Conservation (phyloP, 2,113 vertebrate genomes). For the Dolichotis patagonum region DNA sequence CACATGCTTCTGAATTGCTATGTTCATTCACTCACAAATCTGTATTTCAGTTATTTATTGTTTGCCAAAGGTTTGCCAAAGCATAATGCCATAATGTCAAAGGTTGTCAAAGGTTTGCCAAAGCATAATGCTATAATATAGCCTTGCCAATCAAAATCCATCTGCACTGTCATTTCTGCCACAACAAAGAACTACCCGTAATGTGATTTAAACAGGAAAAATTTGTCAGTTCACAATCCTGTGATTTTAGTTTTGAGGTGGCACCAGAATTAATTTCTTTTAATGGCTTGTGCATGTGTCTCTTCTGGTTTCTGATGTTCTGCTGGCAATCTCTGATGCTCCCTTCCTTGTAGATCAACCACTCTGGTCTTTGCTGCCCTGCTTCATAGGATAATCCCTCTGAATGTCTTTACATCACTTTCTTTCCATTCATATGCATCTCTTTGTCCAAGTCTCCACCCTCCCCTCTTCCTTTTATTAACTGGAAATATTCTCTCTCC, state of each 20-base stretch:
- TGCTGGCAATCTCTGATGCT: neutral
- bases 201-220: neutral
- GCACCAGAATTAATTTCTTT: neutral
- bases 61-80: neutral
- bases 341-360: neutral
- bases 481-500: neutral
- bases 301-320: neutral
- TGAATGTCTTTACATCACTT: neutral
- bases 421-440: neutral
- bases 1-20: neutral
- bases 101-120: neutral
- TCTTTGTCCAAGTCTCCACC: neutral
- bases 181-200: neutral
- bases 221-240: neutral
- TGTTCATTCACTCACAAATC: neutral
- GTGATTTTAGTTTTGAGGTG: neutral
- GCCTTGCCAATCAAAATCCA: neutral
- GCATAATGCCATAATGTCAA: too few relatives aligned
- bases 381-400: neutral
- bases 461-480: neutral
- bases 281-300: neutral
- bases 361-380: neutral
- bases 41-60: neutral
- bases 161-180: neutral
- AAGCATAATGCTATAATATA: neutral